phyloP scores from a whole-genome alignment of 2,113 vertebrate genomes.

The Platysteira castanea region DNA sequence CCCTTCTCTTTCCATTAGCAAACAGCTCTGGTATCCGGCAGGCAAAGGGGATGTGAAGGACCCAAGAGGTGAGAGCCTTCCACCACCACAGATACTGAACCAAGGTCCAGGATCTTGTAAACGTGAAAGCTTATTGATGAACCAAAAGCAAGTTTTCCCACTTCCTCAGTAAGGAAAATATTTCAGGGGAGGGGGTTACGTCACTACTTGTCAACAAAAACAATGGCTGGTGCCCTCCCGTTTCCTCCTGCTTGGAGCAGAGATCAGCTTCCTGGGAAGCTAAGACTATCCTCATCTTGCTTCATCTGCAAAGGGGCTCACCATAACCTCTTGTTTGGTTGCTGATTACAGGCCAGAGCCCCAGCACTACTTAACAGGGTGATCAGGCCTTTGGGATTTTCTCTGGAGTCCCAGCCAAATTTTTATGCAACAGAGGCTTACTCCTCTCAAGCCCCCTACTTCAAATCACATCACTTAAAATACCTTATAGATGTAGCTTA shows the following conservation, averaged over 20 bases:
- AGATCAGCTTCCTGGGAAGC: neutral
- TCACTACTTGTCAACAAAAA: neutral
- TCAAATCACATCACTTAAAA: neutral
- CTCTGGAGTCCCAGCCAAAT: neutral
- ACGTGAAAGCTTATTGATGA: neutral
- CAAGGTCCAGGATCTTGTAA: neutral
- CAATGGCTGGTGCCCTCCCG: rapidly evolving
- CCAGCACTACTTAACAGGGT: neutral
- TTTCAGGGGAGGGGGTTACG: neutral
- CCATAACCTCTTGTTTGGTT: neutral
- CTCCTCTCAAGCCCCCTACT: neutral
- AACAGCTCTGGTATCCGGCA: neutral
- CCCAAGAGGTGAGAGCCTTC: neutral
- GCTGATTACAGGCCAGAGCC: neutral
- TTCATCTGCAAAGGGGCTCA: neutral
- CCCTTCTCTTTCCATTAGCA: neutral
- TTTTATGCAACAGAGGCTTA: slow-evolving; percentile 20
- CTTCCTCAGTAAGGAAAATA: neutral
- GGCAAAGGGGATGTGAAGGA: neutral
- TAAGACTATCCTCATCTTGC: neutral
- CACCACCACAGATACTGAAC: neutral
- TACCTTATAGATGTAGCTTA: neutral
- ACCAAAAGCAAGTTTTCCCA: neutral
- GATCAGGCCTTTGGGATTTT: slow-evolving; percentile 26
- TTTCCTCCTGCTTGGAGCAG: neutral